phyloP scores from a whole-genome alignment of 1,140 invertebrate species.

The Onthophagus taurus region DNA sequence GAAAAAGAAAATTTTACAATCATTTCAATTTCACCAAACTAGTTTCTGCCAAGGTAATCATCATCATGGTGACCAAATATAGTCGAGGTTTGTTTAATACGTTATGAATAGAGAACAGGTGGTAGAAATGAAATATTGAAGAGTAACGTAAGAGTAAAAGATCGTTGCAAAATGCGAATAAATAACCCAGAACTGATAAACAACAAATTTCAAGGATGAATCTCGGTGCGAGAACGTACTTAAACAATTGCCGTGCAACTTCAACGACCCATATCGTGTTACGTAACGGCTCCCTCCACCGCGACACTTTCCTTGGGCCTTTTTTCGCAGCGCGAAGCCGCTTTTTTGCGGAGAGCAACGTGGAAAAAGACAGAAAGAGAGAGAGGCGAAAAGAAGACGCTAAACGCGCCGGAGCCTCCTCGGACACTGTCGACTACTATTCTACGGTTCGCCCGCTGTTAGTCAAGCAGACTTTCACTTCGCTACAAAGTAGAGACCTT shows the following conservation, averaged over 20 bases:
- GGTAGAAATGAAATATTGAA: too few relatives aligned
- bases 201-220: constrained; percentile 17
- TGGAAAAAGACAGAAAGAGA: not conserved
- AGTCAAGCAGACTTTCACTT: constrained; percentile 40
- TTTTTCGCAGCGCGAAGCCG: constrained; percentile 4
- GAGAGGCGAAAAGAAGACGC: not conserved
- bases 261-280: constrained; percentile 20
- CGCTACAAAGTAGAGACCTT: constrained; percentile 39
- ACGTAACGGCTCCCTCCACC: constrained; percentile 15
- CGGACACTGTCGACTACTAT: not conserved
- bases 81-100: too few relatives aligned
- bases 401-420: not conserved
- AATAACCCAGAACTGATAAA: too few relatives aligned
- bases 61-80: too few relatives aligned
- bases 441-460: constrained; percentile 7
- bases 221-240: constrained; percentile 16
- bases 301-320: constrained; percentile 14
- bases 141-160: too few relatives aligned
- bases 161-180: too few relatives aligned
- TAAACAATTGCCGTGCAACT: constrained; percentile 20
- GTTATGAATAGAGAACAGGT: too few relatives aligned
- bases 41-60: too few relatives aligned
- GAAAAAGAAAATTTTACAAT: too few relatives aligned
- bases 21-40: too few relatives aligned
- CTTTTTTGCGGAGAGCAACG: not conserved